Conservation (phyloP, 2,797 vertebrate genomes). For the Hipposideros larvatus region DNA sequence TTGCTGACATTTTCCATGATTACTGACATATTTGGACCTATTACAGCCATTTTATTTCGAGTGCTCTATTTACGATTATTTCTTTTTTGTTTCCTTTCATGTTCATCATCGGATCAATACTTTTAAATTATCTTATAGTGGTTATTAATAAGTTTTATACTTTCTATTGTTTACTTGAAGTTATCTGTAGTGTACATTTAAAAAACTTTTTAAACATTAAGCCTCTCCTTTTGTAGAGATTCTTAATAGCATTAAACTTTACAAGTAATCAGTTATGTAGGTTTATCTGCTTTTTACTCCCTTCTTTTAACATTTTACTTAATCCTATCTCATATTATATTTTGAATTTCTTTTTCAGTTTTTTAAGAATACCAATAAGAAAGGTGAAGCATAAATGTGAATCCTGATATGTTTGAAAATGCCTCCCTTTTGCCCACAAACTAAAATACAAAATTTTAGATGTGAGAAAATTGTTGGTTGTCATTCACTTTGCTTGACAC, state of each 20-base stretch:
- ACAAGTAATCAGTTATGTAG: neutral
- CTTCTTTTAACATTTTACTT: constrained; percentile 38
- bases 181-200: neutral
- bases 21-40: neutral
- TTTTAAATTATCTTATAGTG: constrained; percentile 9
- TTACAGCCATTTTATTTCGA: neutral
- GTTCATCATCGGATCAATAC: neutral
- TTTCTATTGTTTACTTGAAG: constrained; percentile 39
- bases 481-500: neutral
- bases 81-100: neutral
- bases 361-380: neutral
- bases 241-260: constrained; percentile 21
- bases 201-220: neutral
- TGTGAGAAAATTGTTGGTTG: neutral
- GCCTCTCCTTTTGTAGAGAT: neutral
- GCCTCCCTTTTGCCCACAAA: neutral
- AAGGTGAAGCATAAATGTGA: neutral
- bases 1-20: neutral
- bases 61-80: constrained; percentile 13
- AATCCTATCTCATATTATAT: neutral
- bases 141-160: constrained; percentile 21
- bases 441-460: neutral
- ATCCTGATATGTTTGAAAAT: constrained; percentile 10
- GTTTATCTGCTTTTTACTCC: neutral
- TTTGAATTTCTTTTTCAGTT: constrained; percentile 37